Evolutionary conservation across 2,888 invertebrate genomes (phyloP), one percentile per base, ranked within the genome.

Genomic region (Lingula anatina): DNA sequence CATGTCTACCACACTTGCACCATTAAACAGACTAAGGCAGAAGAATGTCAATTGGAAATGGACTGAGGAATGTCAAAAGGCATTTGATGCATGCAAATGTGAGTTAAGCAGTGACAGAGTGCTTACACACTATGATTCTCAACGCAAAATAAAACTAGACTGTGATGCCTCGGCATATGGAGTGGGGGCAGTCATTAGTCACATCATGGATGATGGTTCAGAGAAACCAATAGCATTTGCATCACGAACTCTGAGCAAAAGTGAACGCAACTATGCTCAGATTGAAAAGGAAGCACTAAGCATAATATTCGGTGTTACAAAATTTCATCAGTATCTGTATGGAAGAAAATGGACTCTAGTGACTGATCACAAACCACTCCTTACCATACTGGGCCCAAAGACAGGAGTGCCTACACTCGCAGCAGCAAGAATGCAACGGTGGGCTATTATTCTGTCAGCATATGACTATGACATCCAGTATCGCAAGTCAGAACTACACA

Each of bases 291-390:
- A 73, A 60, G 71, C 75, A 27, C 57, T 73, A 26, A 57, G 68
- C 5, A 53, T 78, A 4, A 63, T 78, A 15, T 79, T 66, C 51
- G 76, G 71, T 1, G 64, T 76, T 2, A 61, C 65, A 25, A 70
- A 70, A 56, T 79, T 78, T 59, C 70, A 75, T 45, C 60, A 71
- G 24, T 79, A 73, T 54, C 40, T 79, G 0, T 73, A 60, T 51
- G 78, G 76, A 2, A 57, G 69, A 15, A 57, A 64, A n/a, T 80
- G 80, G 55, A 71, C 70, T 1, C 55, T 78, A 15, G 38, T 64
- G 5, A 78, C 75, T 0, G 77, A 78, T 54, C 71, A 77, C 50
- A 63, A 74, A 49, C 76, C 79, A 0, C 53, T 80, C 3, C 70
- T 61, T 5, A 48, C 60, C 5, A 70, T 79, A 35, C 71, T 78